Conservation (phyloP, 2,888 invertebrate species). For the Alcis repandata region DNA sequence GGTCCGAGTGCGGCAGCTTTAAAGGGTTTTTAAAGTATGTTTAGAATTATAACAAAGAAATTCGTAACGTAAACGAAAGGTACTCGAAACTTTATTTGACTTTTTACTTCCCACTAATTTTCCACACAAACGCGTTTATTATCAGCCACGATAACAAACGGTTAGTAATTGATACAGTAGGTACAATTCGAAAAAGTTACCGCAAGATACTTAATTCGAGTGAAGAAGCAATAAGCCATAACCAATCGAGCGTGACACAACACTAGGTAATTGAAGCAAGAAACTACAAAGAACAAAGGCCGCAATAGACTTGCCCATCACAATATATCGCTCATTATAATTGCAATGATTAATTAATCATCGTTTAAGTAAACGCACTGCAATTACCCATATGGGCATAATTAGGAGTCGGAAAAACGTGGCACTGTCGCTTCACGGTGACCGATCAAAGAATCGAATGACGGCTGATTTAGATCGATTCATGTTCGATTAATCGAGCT, state of each 20-base stretch:
- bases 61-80: not conserved
- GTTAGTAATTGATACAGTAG: not conserved
- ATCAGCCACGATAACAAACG: not conserved
- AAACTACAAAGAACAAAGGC: conserved; percentile 41
- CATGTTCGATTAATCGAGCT: conserved; percentile 44
- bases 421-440: conserved; percentile 44
- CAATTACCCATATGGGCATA: conserved; percentile 43
- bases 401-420: conserved; percentile 46
- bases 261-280: conserved; percentile 42
- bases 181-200: not conserved
- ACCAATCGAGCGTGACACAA: conserved; percentile 36
- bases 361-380: conserved; percentile 43
- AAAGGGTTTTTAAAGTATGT: no score
- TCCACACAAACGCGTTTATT: not conserved
- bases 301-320: conserved; percentile 21
- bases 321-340: conserved; percentile 35
- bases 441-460: conserved; percentile 46
- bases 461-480: conserved; percentile 39
- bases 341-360: conserved; percentile 42
- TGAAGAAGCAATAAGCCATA: not conserved
- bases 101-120: not conserved
- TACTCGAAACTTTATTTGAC: not conserved
- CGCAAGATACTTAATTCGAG: not conserved
- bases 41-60: not conserved
- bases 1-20: no score